phyloP scores from a whole-genome alignment of 2,113 vertebrate genomes.

The Esox niger region DNA sequence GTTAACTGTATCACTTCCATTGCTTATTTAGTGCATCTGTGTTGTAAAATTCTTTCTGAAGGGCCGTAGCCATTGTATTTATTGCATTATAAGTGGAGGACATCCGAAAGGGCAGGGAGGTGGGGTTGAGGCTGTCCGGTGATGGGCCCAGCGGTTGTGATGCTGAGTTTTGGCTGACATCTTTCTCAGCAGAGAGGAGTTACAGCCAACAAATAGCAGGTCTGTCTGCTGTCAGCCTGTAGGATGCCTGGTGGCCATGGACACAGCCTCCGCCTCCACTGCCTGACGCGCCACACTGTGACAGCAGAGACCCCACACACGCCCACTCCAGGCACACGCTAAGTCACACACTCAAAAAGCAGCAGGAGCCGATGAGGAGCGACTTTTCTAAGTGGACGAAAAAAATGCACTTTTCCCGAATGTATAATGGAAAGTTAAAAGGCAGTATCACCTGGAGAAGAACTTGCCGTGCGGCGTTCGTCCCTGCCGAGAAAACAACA shows the following conservation, averaged over 20 bases:
- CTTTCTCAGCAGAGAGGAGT: conserved; percentile 64
- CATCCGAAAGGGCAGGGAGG: conserved; percentile 24
- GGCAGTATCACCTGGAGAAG: conserved; percentile 61
- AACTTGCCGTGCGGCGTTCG: conserved; percentile 54
- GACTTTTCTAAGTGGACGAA: conserved; percentile 46
- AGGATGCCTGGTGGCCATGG: conserved; percentile 56
- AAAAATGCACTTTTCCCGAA: conserved; percentile 54
- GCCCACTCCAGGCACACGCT: conserved; percentile 19
- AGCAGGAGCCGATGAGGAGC: conserved; percentile 58
- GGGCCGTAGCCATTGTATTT: background rate
- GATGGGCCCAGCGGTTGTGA: conserved; percentile 37
- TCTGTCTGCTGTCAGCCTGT: conserved; percentile 67
- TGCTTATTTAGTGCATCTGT: background rate
- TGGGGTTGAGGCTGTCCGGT: conserved; percentile 23
- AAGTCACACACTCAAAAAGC: conserved; percentile 44
- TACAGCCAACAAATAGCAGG: conserved; percentile 66
- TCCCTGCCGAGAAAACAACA: conserved; percentile 41
- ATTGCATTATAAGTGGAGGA: conserved; percentile 8
- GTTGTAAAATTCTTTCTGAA: background rate
- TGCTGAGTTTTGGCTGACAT: conserved; percentile 58
- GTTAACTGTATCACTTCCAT: conserved; percentile 16
- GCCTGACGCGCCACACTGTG: conserved; percentile 54
- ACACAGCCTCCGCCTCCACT: too few relatives aligned
- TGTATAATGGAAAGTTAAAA: conserved; percentile 66
- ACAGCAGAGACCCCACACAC: conserved; percentile 38